phyloP scores from a whole-genome alignment of 2,113 vertebrate species.

The Haemorhous mexicanus region DNA sequence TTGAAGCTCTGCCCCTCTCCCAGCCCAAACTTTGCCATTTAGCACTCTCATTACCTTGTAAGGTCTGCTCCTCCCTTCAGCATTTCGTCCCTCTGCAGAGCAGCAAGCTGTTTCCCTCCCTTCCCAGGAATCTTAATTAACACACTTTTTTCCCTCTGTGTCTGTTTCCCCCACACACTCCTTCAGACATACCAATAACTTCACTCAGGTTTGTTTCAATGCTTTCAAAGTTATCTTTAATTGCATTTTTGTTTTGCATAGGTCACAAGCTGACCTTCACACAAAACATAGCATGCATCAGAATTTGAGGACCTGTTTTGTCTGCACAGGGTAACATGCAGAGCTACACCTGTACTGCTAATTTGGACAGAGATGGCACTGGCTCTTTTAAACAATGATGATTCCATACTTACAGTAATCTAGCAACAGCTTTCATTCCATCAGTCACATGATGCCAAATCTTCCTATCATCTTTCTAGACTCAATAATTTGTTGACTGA shows the following conservation, averaged over 20 bases:
- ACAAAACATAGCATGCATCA: not conserved
- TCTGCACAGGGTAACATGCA: not conserved
- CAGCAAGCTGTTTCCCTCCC: slow-evolving; percentile 17
- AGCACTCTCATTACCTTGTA: not conserved
- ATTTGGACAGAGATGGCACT: not conserved
- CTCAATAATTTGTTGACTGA: not conserved
- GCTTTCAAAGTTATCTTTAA: not conserved
- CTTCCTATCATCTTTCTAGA: not conserved
- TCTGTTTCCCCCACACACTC: not conserved
- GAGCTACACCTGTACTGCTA: not conserved
- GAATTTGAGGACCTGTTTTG: not conserved
- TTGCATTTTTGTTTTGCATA: not conserved
- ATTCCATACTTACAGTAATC: not conserved
- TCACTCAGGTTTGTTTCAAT: not conserved
- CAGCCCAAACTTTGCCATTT: slow-evolving; percentile 17
- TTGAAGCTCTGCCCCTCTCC: slow-evolving; percentile 42
- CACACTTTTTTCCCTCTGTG: not conserved
- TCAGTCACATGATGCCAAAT: not conserved
- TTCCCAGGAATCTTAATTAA: slow-evolving; percentile 54
- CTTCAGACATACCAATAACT: not conserved
- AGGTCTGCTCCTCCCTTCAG: slow-evolving; percentile 37
- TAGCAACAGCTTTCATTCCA: not conserved
- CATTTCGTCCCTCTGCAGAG: not conserved
- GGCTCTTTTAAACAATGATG: not conserved
- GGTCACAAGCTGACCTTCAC: not conserved